Conservation (phyloP, 2,113 vertebrate genomes). For the Cavia aperea region DNA sequence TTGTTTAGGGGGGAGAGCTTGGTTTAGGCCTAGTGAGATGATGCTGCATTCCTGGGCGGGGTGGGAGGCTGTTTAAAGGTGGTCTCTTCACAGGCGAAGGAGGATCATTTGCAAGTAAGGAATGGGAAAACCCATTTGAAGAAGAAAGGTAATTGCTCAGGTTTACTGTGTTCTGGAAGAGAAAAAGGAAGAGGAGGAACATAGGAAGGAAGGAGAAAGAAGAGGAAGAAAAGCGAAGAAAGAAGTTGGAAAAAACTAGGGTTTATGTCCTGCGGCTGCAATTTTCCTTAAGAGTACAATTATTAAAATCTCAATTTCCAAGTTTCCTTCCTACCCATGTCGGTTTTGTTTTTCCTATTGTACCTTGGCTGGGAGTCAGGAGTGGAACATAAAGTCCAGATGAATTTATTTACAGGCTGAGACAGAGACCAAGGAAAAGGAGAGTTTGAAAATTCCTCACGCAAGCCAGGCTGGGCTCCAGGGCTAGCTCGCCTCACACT, state of each 20-base stretch:
- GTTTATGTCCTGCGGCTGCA: background rate
- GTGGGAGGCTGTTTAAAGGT: background rate
- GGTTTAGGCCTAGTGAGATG: background rate
- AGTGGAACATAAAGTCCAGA: background rate
- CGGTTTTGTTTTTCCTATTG: background rate
- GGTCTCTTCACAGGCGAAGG: too few species aligned
- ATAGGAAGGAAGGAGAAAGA: background rate
- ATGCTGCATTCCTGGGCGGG: background rate
- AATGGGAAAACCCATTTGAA: too few species aligned
- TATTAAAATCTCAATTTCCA: background rate
- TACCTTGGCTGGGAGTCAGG: background rate
- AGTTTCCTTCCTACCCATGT: background rate
- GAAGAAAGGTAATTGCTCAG: too few species aligned
- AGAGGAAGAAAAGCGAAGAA: background rate
- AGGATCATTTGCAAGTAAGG: too few species aligned
- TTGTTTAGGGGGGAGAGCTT: background rate
- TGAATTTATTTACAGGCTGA: background rate
- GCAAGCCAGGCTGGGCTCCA: background rate
- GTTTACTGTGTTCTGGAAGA: background rate
- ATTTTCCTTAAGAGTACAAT: background rate
- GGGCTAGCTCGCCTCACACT: background rate
- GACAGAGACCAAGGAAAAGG: background rate
- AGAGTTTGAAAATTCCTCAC: background rate
- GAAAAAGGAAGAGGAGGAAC: background rate
- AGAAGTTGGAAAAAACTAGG: background rate